Base-by-base conservation (phyloP, 2,888 invertebrate genomes). In the Dicyrtoma fusca region DNA sequence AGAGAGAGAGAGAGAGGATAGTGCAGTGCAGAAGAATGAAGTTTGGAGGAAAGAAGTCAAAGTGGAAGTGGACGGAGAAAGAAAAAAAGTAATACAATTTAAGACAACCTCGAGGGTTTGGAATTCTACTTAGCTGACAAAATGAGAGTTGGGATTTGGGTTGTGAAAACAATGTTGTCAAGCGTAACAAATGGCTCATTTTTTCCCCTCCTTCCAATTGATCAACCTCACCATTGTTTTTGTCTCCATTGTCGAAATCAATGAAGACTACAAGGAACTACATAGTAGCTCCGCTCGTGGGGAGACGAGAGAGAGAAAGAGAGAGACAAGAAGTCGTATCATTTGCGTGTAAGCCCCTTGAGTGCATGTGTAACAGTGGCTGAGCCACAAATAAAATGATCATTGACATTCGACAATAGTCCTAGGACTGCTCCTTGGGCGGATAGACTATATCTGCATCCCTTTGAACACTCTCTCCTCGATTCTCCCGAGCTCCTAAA, bases 101-200 rank as follows among this genome's bases (percentile, higher is more conserved):
- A 25, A n/a, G n/a, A 25, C 57, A 21, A 23, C 53, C 53, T 53
- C 53, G 19, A 53, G 21, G 53, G 10, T 26, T 26, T 59, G 13
- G 59, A 25, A 59, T n/a, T 61, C 44, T 25, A 26, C 26, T 61
- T 61, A 42, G 61, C 34, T 17, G 17, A 19, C 34, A 61, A 45
- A 63, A 63, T 63, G 44, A 45, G 45, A 45, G 45, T 63, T 63
- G 45, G 63, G 63, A 63, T 63, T 63, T 34, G 21, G 57, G 25
- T 25, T 57, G 57, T 25, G 25, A 63, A 44, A n/a, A 17, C 53
- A 55, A 42, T 19, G 17, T 42, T 66, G 66, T 66, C 66, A 53
- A 51, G 42, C 55, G 66, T 66, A 66, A 66, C 66, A 66, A 66
- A 66, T 66, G 66, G 66, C 53, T 66, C 53, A 51, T 49, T 53